Evolutionary conservation across 1,140 invertebrate species (phyloP).

Genomic region (Armadillidium nasatum): DNA sequence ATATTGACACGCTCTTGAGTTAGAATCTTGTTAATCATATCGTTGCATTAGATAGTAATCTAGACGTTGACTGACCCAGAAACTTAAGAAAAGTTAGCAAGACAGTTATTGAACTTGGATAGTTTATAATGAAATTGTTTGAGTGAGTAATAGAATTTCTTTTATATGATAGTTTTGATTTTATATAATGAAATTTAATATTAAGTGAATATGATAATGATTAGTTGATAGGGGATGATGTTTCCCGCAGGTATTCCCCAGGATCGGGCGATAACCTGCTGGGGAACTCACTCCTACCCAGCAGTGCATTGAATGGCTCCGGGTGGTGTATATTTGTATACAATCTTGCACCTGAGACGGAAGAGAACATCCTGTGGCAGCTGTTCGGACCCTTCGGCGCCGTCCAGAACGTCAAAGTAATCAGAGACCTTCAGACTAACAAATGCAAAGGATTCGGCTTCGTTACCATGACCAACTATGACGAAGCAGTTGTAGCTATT

Average conservation of each 20-base stretch:
- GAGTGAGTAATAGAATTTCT: background rate
- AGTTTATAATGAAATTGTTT: background rate
- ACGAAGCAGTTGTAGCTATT: constrained; percentile 95
- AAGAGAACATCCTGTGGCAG: constrained; percentile 98
- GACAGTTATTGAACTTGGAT: background rate
- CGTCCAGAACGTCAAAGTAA: constrained; percentile 95
- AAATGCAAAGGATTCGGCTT: constrained; percentile 99
- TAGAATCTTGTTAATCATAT: constrained; percentile 1
- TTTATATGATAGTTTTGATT: background rate
- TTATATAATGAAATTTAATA: background rate
- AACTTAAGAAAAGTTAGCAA: background rate
- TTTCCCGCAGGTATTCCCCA: constrained; percentile 75
- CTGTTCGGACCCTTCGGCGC: constrained; percentile 98
- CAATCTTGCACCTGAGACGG: constrained; percentile 95
- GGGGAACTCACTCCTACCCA: constrained; percentile 78
- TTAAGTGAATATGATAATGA: background rate
- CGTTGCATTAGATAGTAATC: background rate
- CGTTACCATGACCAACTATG: constrained; percentile 99
- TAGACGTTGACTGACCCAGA: background rate
- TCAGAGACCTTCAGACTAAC: constrained; percentile 93
- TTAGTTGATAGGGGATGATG: constrained; percentile 32
- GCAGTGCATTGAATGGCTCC: constrained; percentile 58
- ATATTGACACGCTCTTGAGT: background rate
- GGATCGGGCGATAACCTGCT: constrained; percentile 80
- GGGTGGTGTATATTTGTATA: constrained; percentile 99